Evolutionary conservation across 2,113 vertebrate species (phyloP).

Genomic region (Saguinus imperator): DNA sequence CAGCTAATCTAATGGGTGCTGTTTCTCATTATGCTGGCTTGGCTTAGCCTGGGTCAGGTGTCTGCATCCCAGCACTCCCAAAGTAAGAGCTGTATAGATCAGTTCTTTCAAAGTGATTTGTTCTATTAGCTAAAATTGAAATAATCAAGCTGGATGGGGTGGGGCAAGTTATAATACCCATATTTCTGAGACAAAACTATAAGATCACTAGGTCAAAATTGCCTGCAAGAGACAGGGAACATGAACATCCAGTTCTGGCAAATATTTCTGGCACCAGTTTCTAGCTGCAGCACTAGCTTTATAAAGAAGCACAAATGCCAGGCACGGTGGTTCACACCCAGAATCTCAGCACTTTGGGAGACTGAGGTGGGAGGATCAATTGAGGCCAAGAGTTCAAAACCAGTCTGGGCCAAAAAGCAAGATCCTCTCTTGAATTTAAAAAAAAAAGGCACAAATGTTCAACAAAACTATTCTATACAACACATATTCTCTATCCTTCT

Average conservation of each 20-base stretch:
- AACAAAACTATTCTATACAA: no score
- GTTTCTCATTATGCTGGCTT: background rate
- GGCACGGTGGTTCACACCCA: no score
- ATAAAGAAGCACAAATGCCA: background rate
- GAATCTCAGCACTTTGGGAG: no score
- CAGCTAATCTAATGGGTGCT: no score
- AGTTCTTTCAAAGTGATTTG: background rate
- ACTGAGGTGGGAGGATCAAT: no score
- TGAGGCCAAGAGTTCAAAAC: no score
- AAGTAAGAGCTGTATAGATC: background rate
- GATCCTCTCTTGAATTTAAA: no score
- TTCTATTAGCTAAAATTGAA: background rate
- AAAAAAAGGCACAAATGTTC: no score
- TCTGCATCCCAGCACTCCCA: no score
- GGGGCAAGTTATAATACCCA: no score
- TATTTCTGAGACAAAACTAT: background rate
- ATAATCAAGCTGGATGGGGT: background rate
- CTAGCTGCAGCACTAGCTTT: no score
- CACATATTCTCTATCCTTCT: background rate
- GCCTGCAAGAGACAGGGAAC: background rate
- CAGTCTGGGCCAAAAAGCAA: no score
- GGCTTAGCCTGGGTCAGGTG: background rate
- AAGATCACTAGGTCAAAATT: background rate
- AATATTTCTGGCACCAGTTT: accelerated
- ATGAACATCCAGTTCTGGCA: background rate